Percentiles rank a stretch among this genome's conserved stretches.
These are phyloP conservation scores for Coregonus clupeaformis DNA, from an alignment of 2,113 vertebrate genomes.

Conservation along the genomic window DNA sequence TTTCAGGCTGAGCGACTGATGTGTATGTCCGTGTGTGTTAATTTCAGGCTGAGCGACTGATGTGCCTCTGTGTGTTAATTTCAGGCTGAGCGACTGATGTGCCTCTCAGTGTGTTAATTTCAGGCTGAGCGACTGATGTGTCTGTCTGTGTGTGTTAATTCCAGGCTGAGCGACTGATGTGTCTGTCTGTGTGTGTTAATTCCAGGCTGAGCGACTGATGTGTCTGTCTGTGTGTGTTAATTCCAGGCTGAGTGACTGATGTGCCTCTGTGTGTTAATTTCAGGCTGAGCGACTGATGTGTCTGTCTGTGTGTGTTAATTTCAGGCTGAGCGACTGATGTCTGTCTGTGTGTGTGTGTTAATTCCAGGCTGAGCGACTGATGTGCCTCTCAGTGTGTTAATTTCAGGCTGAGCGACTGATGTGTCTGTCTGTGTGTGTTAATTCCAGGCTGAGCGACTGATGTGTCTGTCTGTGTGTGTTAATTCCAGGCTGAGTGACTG, in stretches of 20 bases:
- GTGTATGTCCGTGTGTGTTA: no score
- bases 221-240: no score
- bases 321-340: constrained; percentile 87
- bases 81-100: constrained; percentile 87
- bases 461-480: no score
- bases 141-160: no score
- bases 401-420: constrained; percentile 85
- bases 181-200: no score
- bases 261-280: no score
- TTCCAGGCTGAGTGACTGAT: constrained; percentile 85
- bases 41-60: constrained; percentile 84
- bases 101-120: no score
- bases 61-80: no score
- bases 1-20: constrained; percentile 85
- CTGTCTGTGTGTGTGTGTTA: no score
- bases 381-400: no score
- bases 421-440: no score
- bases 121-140: constrained; percentile 89
- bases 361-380: constrained; percentile 84
- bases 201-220: constrained; percentile 86
- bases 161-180: constrained; percentile 87
- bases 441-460: constrained; percentile 84
- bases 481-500: constrained; percentile 83
- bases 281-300: constrained; percentile 89
- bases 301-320: no score